Conservation (phyloP, 2,888 invertebrate genomes). For the Meta bourneti region DNA sequence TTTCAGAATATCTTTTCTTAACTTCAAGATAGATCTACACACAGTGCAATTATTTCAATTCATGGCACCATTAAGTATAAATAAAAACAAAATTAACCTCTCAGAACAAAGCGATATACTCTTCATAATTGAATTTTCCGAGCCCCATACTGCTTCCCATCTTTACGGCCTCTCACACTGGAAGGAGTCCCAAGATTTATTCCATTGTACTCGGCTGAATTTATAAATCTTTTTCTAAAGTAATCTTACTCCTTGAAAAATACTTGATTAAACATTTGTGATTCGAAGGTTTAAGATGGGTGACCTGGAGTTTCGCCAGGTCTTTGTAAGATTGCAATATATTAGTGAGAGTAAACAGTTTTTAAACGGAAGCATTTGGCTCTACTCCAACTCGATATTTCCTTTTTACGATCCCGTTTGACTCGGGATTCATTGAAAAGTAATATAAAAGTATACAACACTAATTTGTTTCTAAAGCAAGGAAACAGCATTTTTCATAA, state of each 20-base stretch:
- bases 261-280: slow-evolving; percentile 1
- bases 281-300: background rate
- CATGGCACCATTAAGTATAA: no score
- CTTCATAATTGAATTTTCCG: background rate
- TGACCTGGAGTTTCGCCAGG: background rate
- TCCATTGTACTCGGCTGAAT: background rate
- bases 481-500: background rate
- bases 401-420: background rate
- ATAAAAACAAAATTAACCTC: background rate
- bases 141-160: background rate
- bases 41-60: no score
- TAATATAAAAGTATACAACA: background rate
- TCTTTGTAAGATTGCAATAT: background rate
- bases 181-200: background rate
- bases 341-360: background rate
- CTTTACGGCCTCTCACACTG: background rate
- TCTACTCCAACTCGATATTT: background rate
- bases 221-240: background rate
- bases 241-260: background rate
- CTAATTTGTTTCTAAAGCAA: background rate
- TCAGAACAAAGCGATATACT: background rate
- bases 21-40: no score
- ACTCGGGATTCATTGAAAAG: background rate
- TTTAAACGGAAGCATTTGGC: slow-evolving; percentile 19
- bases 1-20: no score